Percentiles rank a stretch among this genome's conserved stretches.
phyloP scores from a whole-genome alignment of 1,140 invertebrate genomes.

The Scaptomyza hsui region DNA sequence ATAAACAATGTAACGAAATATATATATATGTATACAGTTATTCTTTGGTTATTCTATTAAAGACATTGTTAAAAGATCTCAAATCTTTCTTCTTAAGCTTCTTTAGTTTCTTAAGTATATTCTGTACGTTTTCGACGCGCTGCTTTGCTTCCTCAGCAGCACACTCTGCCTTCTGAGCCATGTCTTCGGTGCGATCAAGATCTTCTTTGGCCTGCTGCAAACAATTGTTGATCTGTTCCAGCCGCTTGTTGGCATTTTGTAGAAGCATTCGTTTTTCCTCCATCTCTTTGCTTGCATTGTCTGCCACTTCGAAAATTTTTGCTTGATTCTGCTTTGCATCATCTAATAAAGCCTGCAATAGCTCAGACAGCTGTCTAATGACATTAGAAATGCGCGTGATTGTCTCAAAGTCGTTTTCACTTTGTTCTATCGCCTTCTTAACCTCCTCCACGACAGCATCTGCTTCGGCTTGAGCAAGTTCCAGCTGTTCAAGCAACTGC shows the following conservation, averaged over 20 bases:
- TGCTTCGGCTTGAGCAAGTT: slow-evolving; percentile 6
- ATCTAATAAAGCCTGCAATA: slow-evolving; percentile 2
- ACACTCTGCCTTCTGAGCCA: slow-evolving; percentile 26
- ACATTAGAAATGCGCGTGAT: not conserved
- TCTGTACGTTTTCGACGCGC: slow-evolving; percentile 2
- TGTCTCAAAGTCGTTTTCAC: not conserved
- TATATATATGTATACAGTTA: not conserved
- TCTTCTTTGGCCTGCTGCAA: slow-evolving; percentile 12
- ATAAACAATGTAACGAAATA: not conserved
- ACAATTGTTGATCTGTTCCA: slow-evolving; percentile 10
- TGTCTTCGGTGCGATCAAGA: slow-evolving; percentile 17
- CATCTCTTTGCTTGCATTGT: not conserved
- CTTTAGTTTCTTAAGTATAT: slow-evolving; percentile 20
- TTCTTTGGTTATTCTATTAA: not conserved
- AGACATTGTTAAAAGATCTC: not conserved
- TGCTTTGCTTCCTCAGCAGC: slow-evolving; percentile 43
- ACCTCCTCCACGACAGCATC: slow-evolving; percentile 28
- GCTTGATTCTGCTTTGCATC: not conserved
- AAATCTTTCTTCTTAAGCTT: slow-evolving; percentile 28
- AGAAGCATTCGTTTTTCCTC: slow-evolving; percentile 15
- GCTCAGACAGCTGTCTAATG: not conserved
- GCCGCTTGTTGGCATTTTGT: not conserved
- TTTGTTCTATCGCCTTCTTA: slow-evolving; percentile 1
- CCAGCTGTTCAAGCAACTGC: slow-evolving; percentile 32
- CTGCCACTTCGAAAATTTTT: not conserved